Conservation (phyloP, 2,888 invertebrate species). For the Amphipoea lucens region DNA sequence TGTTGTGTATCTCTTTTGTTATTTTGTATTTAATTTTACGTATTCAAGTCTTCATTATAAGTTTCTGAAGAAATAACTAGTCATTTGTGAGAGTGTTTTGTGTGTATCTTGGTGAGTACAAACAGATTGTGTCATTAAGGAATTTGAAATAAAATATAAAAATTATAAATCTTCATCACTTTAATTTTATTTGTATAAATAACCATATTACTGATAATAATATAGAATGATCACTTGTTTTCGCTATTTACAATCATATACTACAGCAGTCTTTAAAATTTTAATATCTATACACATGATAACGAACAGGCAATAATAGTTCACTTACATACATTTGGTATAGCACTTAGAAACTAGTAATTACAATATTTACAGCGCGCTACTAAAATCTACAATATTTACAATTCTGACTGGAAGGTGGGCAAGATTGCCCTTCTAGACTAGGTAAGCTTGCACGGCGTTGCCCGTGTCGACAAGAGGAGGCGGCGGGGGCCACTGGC, state of each 20-base stretch:
- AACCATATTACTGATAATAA: slow-evolving; percentile 89
- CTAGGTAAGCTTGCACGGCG: slow-evolving; percentile 93
- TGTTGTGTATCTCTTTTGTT: slow-evolving; percentile 18
- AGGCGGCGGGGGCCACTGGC: slow-evolving; percentile 88
- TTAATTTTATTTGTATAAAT: slow-evolving; percentile 89
- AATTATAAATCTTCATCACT: slow-evolving; percentile 86
- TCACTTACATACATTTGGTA: slow-evolving; percentile 90
- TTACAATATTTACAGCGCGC: slow-evolving; percentile 89
- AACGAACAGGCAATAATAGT: slow-evolving; percentile 89
- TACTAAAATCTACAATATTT: slow-evolving; percentile 84
- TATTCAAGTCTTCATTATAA: neutral
- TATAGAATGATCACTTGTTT: slow-evolving; percentile 90
- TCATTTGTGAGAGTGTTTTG: neutral
- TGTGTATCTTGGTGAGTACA: neutral
- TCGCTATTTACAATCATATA: slow-evolving; percentile 90
- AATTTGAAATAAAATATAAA: slow-evolving; percentile 77
- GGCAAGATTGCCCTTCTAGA: slow-evolving; percentile 87
- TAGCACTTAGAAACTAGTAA: slow-evolving; percentile 87
- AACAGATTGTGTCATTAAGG: neutral
- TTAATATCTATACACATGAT: slow-evolving; percentile 89
- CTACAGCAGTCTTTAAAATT: slow-evolving; percentile 91
- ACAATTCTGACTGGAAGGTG: slow-evolving; percentile 88
- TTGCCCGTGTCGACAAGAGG: slow-evolving; percentile 87
- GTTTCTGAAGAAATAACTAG: neutral
- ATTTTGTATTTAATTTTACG: neutral